Evolutionary conservation across 2,888 invertebrate genomes (phyloP), one percentile per base, ranked within the genome.

Genomic region (Rhopalosiphum nymphaeae): DNA sequence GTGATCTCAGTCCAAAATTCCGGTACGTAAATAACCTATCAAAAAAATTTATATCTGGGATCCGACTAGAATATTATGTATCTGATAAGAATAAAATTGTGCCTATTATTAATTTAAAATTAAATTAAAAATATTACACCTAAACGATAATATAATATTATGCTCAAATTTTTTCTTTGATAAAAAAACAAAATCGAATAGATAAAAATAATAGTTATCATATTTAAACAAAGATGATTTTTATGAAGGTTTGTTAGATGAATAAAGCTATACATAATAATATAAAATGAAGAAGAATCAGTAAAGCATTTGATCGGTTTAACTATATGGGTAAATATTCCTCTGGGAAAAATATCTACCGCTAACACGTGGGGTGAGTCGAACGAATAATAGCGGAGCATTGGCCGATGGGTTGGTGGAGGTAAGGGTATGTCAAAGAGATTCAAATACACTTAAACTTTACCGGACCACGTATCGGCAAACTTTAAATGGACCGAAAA

Each of bases 401-500:
- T 36, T 78, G 26, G 49, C 0, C 42, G 36, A 9, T 42, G 16
- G 29, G 29, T 4, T 9, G 91, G 36, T 21, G 46, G 53, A n/a
- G 7, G 46, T 46, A 21, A 67, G 67, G 78, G 78, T 42, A 49
- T 61, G 90, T 91, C 93, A 84, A 84, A 89, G 90, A 94, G 56
- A 90, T 91, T 86, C 86, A 46, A 85, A 94, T 90, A 61, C 89
- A 49, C 90, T 86, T 61, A 94, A 94, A 94, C 61, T 91, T 94
- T 36, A 61, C 89, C 85, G 93, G 90, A 90, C 93, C 29, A 57
- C 90, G 85, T 90, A 93, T 93, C 84, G 89, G 44, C n/a, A 94
- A 94, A 94, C 89, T 90, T 94, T 90, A 90, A 94, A 94, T 94
- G 93, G 84, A 94, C 93, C 90, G 61, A 90, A 94, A 94, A 94